Evolutionary conservation across 2,797 vertebrate species (phyloP), one percentile per base, ranked within the genome.

Genomic region (Emys orbicularis): DNA sequence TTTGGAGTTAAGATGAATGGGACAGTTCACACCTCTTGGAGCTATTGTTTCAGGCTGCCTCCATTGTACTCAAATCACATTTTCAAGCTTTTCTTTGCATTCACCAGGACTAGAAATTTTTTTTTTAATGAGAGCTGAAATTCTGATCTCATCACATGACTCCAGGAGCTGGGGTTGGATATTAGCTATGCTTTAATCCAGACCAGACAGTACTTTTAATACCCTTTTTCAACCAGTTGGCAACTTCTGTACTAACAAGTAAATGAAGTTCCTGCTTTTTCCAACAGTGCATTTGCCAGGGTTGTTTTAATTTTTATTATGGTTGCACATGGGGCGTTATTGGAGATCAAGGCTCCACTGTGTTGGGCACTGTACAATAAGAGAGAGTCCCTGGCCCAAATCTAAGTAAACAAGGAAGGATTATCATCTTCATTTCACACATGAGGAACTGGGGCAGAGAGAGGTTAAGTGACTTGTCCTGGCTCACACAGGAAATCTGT

Each of bases 1-100:
- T 12, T 52, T 21, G 83, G 44, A 83, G 65, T 5, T 85, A 53
- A 74, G 68, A 86, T 91, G 56, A 87, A 56, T 37, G 59, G 92
- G 56, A 5, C 21, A 6, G 5, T 0, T 79, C 31, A 25, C 41
- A 1, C 4, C 3, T 25, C 50, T 88, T 68, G 81, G 77, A 87
- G 52, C 47, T 80, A 21, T 37, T 21, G 18, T 68, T 68, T 37
- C 74, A 86, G 15, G 44, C 12, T 86, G 49, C 41, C 50, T 29
- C 59, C 88, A 47, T 79, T 81, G 11, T 11, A 31, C 1, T 1
- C 15, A 25, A 31, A 18, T 83, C 0, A 0, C 50, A 37, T 90
- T 83, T 89, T 47, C 77, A 41, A 68, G 37, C 1, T 84, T 68
- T 77, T 54, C 19, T 80, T 85, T n/a, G 4, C 72, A 19, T 15